Evolutionary conservation across 2,797 vertebrate species (phyloP), one percentile per base, ranked within the genome.

Genomic region (Erithacus rubecula): DNA sequence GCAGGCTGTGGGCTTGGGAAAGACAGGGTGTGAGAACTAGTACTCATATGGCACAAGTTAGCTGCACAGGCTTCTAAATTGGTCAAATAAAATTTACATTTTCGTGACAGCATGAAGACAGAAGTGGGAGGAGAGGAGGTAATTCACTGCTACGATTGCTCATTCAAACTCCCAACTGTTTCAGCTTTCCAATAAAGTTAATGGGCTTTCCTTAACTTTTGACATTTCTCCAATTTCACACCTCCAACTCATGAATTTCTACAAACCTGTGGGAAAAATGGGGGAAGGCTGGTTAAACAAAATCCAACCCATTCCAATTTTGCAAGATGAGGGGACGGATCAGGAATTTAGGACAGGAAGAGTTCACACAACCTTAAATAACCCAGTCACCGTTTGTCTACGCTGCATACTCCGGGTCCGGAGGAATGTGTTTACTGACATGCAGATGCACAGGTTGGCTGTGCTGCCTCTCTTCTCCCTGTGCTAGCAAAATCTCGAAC

Each of bases 381-480:
- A 59, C 17, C 9, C 37, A 21, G 17, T 3, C 12, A 1, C 60
- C 32, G 5, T 0, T 22, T 6, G 6, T 2, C 39, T 27, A 4
- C 0, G 4, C 37, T 4, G 5, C 1, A 4, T 1, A 4, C 27
- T 34, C 21, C 3, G 24, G 39, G 12, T 49, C 41, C 8, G 52
- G 30, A 46, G 26, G 15, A 47, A 30, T 0, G 6, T 0, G 9
- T n/a, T 37, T 12, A 30, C 11, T 15, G 37, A 47, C 14, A 32
- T 2, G 12, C 1, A 41, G 36, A 19, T 0, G 1, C 16, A 2
- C 12, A 2, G 19, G 5, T 3, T 51, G 2, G n/a, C 47, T 27
- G 3, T 0, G 9, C 4, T 11, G 10, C 26, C 41, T 32, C 36
- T n/a, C 69, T 59, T 16, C 44, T 21, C 32, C 20, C 24, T 1